These are phyloP conservation scores for Andrena marginata DNA, from an alignment of 2,888 invertebrate species.

Conservation along the genomic window DNA sequence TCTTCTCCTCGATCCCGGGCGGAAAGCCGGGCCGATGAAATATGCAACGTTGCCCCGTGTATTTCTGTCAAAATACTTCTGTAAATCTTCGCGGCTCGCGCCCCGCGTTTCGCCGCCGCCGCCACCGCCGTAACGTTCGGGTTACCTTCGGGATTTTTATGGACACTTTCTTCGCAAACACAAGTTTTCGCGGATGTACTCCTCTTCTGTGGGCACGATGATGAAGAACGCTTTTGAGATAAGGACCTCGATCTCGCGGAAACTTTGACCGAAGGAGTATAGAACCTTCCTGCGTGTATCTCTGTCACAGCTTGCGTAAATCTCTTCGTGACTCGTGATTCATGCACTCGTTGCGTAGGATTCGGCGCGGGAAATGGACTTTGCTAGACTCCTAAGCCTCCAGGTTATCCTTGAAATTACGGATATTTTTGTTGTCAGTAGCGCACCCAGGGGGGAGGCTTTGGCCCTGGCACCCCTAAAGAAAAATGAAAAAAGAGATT, in stretches of 20 bases:
- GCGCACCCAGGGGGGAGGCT: too few species aligned
- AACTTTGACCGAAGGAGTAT: background rate
- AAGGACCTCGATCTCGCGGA: background rate
- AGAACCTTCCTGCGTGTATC: background rate
- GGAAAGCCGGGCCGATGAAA: slow-evolving; percentile 58
- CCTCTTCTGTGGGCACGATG: background rate
- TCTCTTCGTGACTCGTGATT: background rate
- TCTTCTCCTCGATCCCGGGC: slow-evolving; percentile 17
- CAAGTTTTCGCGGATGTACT: background rate
- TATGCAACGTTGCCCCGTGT: slow-evolving; percentile 48
- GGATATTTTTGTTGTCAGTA: too few species aligned
- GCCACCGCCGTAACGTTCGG: background rate
- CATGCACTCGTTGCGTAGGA: background rate
- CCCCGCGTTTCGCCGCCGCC: background rate
- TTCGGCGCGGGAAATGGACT: background rate
- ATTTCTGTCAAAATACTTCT: slow-evolving; percentile 62
- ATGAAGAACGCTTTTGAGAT: background rate
- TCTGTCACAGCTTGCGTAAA: background rate
- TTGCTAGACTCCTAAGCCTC: background rate
- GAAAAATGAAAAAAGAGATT: too few species aligned
- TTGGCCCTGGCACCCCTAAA: too few species aligned
- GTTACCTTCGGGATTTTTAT: background rate
- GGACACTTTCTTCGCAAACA: background rate
- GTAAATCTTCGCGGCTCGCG: slow-evolving; percentile 36
- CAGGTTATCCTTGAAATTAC: background rate